These are phyloP conservation scores for Antrozous pallidus DNA, from an alignment of 2,797 vertebrate species.

Conservation along the genomic window DNA sequence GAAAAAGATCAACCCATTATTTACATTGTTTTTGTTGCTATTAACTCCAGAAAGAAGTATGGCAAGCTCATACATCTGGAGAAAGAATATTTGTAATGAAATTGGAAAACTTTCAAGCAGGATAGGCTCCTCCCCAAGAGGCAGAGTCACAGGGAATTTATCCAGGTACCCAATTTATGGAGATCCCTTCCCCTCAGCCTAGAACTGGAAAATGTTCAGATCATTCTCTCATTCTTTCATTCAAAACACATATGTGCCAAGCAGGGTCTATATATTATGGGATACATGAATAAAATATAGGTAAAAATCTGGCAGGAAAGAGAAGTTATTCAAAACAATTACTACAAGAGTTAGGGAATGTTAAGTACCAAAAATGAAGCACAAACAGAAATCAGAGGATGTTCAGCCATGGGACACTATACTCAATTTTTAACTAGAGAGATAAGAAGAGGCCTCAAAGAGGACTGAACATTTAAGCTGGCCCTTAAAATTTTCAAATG, in stretches of 20 bases:
- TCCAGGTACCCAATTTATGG: background rate
- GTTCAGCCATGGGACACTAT: background rate
- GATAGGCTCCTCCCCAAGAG: background rate
- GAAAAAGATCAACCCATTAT: background rate
- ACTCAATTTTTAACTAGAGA: background rate
- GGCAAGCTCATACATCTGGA: background rate
- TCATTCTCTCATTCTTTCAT: background rate
- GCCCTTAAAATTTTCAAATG: background rate
- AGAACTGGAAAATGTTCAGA: background rate
- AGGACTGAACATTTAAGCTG: background rate
- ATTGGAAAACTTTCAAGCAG: background rate
- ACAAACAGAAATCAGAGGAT: background rate
- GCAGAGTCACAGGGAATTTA: background rate
- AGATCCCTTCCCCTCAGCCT: background rate
- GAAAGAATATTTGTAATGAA: slow-evolving; percentile 1
- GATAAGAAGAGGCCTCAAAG: background rate
- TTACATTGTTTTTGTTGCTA: background rate
- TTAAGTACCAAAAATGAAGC: background rate
- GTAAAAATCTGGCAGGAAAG: slow-evolving; percentile 8
- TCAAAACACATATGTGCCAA: background rate
- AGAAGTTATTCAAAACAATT: background rate
- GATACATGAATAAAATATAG: background rate
- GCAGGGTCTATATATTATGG: background rate
- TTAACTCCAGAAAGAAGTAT: background rate
- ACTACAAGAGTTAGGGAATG: background rate